Evolutionary conservation across 2,113 vertebrate species (phyloP).

Genomic region (Phaethornis superciliosus): DNA sequence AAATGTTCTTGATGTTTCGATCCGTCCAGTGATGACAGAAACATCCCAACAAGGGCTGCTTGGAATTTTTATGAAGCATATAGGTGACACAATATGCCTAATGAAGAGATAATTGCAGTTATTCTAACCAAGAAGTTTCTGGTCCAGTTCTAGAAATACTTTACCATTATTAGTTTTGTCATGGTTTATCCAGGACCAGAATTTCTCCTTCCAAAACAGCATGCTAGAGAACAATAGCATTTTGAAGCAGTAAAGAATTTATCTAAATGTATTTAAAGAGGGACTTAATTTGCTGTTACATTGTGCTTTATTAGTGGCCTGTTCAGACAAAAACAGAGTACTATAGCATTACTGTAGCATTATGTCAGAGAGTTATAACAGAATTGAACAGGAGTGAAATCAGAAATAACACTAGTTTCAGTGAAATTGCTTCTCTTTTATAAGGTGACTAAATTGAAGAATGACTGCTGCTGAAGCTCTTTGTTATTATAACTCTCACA

Average conservation of each 20-base stretch:
- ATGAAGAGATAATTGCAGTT: background rate
- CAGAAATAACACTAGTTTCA: background rate
- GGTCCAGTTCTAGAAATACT: background rate
- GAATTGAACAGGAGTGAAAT: background rate
- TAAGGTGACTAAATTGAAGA: background rate
- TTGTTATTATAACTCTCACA: background rate
- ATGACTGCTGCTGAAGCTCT: background rate
- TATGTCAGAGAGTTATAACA: background rate
- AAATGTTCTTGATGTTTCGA: background rate
- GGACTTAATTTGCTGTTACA: background rate
- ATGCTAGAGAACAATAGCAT: background rate
- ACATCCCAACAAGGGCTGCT: background rate
- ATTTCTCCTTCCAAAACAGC: background rate
- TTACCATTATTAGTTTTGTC: background rate
- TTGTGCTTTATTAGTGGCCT: background rate
- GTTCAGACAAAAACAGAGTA: background rate
- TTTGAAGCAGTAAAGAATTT: rapidly evolving
- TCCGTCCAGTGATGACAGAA: background rate
- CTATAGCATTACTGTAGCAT: background rate
- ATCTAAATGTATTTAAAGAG: background rate
- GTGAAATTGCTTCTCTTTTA: background rate
- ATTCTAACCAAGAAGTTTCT: background rate
- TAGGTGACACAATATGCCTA: background rate
- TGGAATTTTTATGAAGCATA: background rate
- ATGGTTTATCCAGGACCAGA: background rate